phyloP scores from a whole-genome alignment of 2,888 invertebrate genomes.

The Megamerina dolium region DNA sequence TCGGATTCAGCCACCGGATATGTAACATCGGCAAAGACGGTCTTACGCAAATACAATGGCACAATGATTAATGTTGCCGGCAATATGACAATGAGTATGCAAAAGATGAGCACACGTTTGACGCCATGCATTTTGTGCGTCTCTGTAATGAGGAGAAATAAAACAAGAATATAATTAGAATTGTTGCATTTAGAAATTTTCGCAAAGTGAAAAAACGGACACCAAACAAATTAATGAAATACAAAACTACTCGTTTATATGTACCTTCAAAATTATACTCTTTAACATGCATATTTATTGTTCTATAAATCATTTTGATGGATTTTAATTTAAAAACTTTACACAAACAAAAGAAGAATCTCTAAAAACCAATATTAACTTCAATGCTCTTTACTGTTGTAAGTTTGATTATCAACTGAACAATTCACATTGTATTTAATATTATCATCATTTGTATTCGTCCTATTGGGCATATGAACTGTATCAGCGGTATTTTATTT shows the following conservation, averaged over 20 bases:
- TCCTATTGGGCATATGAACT: no score
- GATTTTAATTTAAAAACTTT: no score
- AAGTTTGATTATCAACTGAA: conserved; percentile 18
- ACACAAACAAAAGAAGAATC: no score
- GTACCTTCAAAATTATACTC: conserved; percentile 45
- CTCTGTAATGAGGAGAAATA: conserved; percentile 51
- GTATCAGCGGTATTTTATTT: no score
- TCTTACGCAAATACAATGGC: conserved; percentile 71
- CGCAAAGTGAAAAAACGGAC: background rate
- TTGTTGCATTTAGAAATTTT: conserved; percentile 1
- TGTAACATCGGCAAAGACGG: conserved; percentile 68
- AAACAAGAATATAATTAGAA: conserved; percentile 2
- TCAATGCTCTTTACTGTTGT: conserved; percentile 9
- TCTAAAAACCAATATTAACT: no score
- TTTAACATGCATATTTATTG: conserved; percentile 26
- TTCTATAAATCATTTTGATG: no score
- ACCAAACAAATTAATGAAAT: background rate
- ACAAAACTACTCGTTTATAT: background rate
- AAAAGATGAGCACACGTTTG: conserved; percentile 71
- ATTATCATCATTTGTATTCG: no score
- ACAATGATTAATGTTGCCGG: conserved; percentile 70
- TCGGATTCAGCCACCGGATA: conserved; percentile 80
- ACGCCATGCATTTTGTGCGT: conserved; percentile 71
- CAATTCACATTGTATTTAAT: no score
- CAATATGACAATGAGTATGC: conserved; percentile 67